Conservation (phyloP, 1,140 invertebrate species). For the Thaumatotibia leucotreta region DNA sequence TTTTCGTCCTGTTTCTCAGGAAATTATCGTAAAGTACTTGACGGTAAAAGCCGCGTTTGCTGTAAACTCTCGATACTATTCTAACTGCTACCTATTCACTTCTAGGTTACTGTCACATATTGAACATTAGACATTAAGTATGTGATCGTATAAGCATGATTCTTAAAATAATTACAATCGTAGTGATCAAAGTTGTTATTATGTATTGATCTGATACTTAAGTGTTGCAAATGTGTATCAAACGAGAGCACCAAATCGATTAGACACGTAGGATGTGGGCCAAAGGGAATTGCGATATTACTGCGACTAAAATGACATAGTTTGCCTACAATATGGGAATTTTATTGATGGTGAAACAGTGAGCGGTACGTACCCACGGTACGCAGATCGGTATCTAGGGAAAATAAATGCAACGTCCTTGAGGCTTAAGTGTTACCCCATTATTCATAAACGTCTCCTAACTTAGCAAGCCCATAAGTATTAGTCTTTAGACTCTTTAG, state of each 20-base stretch:
- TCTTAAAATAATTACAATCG: too few species aligned
- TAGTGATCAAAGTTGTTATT: neutral
- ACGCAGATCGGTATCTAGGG: neutral
- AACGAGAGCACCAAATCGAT: neutral
- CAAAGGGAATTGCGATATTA: slow-evolving; percentile 1
- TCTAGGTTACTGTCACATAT: too few species aligned
- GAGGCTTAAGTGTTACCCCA: neutral
- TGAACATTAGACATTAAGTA: too few species aligned
- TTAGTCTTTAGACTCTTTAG: neutral
- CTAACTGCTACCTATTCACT: too few species aligned
- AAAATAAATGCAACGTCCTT: neutral
- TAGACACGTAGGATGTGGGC: slow-evolving; percentile 1
- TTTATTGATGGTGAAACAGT: neutral
- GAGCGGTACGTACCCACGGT: neutral
- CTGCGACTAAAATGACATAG: neutral
- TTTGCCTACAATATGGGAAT: slow-evolving; percentile 1
- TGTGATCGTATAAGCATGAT: too few species aligned
- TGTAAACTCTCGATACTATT: too few species aligned
- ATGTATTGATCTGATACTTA: neutral
- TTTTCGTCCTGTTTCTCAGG: too few species aligned
- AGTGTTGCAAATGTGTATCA: neutral
- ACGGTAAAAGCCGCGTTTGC: too few species aligned
- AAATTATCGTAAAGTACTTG: too few species aligned
- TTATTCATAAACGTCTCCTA: too few species aligned
- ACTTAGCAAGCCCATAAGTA: too few species aligned